phyloP scores from a whole-genome alignment of 2,113 vertebrate species.

The Nibea albiflora region DNA sequence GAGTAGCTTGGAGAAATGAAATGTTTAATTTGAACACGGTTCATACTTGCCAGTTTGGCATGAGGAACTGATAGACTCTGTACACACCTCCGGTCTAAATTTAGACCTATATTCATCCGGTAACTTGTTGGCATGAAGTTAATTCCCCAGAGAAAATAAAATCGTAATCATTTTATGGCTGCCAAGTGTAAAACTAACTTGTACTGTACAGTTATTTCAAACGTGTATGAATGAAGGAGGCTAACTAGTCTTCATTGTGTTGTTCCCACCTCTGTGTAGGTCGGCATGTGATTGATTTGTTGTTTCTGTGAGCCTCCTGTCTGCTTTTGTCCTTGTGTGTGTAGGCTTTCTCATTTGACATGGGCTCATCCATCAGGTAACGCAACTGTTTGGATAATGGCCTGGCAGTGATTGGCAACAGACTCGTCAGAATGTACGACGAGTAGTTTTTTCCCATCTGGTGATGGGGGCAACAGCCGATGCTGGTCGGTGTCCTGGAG shows the following conservation, averaged over 20 bases:
- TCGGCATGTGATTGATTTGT: not conserved
- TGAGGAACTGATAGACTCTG: not conserved
- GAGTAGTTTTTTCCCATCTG: conserved; percentile 32
- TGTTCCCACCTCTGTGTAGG: not conserved
- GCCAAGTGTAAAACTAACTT: not conserved
- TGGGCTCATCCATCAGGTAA: not conserved
- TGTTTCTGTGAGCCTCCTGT: conserved; percentile 6
- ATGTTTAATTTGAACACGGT: conserved; percentile 3
- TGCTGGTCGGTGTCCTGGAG: not conserved
- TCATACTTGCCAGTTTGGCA: conserved; percentile 1
- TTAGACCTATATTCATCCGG: conserved; percentile 1
- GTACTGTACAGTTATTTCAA: not conserved
- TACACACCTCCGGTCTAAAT: conserved; percentile 1
- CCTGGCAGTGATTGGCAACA: conserved; percentile 8
- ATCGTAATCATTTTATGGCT: not conserved
- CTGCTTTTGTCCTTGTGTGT: conserved; percentile 10
- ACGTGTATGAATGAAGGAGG: not conserved
- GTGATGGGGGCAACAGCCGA: not conserved
- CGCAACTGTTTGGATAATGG: conserved; percentile 22
- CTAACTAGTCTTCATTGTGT: not conserved
- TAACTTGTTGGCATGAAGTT: conserved; percentile 1
- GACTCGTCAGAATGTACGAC: not conserved
- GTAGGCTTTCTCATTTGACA: not conserved
- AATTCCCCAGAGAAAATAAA: not conserved
- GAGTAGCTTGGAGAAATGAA: conserved; percentile 6